phyloP scores from a whole-genome alignment of 2,888 invertebrate genomes.

The Steinernema hermaphroditum region DNA sequence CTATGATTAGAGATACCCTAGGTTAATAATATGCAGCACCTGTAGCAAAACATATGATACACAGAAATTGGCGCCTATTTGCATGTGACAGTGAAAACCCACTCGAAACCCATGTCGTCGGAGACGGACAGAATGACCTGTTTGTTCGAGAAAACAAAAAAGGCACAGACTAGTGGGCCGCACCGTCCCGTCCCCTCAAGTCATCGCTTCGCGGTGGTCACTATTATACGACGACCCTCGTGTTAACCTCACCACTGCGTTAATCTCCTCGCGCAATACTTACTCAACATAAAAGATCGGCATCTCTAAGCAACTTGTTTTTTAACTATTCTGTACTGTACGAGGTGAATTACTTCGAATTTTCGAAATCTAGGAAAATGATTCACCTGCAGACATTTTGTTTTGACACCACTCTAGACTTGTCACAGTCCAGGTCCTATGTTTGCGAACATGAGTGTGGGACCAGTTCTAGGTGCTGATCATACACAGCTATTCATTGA shows the following conservation, averaged over 20 bases:
- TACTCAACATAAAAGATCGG: neutral
- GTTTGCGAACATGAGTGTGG: neutral
- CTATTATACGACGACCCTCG: neutral
- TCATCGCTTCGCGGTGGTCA: slow-evolving; percentile 17
- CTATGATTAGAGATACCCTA: too few relatives aligned
- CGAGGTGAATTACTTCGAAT: neutral
- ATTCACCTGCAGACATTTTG: neutral
- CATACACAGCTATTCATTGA: neutral
- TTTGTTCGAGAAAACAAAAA: slow-evolving; percentile 1
- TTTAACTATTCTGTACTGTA: neutral
- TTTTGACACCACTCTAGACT: slow-evolving; percentile 1
- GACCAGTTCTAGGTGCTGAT: slow-evolving; percentile 23
- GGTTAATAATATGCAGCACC: too few relatives aligned
- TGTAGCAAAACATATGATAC: too few relatives aligned
- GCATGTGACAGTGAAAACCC: neutral
- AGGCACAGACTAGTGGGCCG: neutral
- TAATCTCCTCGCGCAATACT: neutral
- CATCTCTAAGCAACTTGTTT: neutral
- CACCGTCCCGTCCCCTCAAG: neutral
- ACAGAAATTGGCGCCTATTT: too few relatives aligned
- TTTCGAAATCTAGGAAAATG: neutral
- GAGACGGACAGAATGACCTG: neutral
- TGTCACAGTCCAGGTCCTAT: slow-evolving; percentile 9
- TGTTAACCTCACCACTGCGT: neutral
- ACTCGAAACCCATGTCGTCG: neutral